Conservation (phyloP, 1,140 invertebrate species). For the Chrysomallon squamiferum region DNA sequence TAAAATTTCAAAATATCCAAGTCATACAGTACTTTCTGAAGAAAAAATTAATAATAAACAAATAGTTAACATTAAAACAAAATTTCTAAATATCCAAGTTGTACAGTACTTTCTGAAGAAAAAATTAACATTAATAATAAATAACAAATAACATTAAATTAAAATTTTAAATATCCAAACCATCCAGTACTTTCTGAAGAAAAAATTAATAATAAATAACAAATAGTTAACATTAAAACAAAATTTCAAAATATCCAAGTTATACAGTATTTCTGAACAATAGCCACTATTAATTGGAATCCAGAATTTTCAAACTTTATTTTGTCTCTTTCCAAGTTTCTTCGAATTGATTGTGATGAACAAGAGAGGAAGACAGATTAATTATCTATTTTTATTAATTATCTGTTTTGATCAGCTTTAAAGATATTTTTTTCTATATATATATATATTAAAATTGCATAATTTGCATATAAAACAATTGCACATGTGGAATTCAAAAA, state of each 20-base stretch:
- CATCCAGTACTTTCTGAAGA: constrained; percentile 16
- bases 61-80: neutral
- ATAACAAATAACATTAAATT: neutral
- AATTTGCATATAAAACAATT: too few species aligned
- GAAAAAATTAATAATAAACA: constrained; percentile 12
- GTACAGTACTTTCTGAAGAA: constrained; percentile 55
- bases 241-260: constrained; percentile 52
- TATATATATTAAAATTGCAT: too few species aligned
- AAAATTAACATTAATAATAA: constrained; percentile 3
- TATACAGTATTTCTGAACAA: constrained; percentile 55
- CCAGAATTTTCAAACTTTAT: neutral
- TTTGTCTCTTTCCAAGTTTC: neutral
- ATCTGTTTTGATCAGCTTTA: too few species aligned
- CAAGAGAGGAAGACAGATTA: neutral
- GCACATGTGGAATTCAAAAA: too few species aligned
- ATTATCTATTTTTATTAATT: too few species aligned
- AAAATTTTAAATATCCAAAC: neutral
- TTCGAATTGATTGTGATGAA: neutral
- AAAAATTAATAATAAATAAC: constrained; percentile 4
- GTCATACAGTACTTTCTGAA: constrained; percentile 60
- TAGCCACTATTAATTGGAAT: neutral
- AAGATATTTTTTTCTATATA: too few species aligned
- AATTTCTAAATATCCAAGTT: constrained; percentile 55
- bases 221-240: neutral
- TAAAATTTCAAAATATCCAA: constrained; percentile 43